Evolutionary conservation across 2,888 invertebrate genomes (phyloP), one percentile per base, ranked within the genome.

Genomic region (Tryphoninae sp.): DNA sequence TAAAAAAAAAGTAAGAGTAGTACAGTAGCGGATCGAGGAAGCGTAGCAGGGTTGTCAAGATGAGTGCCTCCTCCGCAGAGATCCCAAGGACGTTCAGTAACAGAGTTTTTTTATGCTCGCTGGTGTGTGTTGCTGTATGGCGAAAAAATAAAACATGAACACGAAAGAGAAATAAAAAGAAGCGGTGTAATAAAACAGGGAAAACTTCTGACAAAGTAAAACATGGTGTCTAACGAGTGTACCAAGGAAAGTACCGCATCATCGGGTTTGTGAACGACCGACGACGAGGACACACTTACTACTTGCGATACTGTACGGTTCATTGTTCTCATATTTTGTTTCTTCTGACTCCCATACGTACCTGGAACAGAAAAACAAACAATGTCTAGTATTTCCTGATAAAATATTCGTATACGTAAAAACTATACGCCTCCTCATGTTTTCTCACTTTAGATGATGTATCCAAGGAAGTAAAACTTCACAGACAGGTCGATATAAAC

Each of bases 301-400:
- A 68, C 73, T 74, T 74, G 26, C n/a, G 51, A 19, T 26, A 26
- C 9, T 55, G 13, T 40, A 22, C 8, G 8, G 11, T 2, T 65
- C 26, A 19, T 23, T 67, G 33, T 51, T 33, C 16, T 62, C 42
- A 55, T 22, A 72, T 13, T 19, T 55, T n/a, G 75, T n/a, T 58
- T 8, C 49, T 62, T 68, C 19, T 16, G 16, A 62, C n/a, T 49
- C 78, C 65, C 59, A 73, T 86, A 86, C 86, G 65, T 85, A 86
- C 87, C 85, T 86, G 86, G 81, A 87, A 86, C 84, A 86, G 82
- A 82, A 59, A 82, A 45, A 84, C 62, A 40, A 45, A n/a, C n/a
- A 55, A 73, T 49, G 13, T 59, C 7, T 58, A 51, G 68, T 16
- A 49, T 22, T 2, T 11, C 16, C 23, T 9, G 8, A 45, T 23